phyloP scores from a whole-genome alignment of 2,797 vertebrate genomes.

The Mus minutoides region DNA sequence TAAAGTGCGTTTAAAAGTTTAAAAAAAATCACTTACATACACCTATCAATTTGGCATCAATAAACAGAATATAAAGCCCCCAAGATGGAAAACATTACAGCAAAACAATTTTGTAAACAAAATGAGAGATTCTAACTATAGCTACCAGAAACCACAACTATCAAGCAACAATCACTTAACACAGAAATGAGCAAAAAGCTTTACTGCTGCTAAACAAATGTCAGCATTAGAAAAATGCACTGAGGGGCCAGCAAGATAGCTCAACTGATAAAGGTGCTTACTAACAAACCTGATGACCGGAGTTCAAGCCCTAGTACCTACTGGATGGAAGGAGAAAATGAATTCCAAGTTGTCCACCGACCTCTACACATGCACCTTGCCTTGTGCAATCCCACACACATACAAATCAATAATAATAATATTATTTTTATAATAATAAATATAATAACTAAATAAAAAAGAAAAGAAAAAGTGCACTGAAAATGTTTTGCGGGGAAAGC shows the following conservation, averaged over 20 bases:
- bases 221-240: background rate
- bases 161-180: conserved; percentile 42
- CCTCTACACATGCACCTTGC: no score
- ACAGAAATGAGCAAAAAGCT: background rate
- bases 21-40: background rate
- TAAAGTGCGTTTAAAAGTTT: background rate
- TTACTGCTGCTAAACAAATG: background rate
- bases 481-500: conserved; percentile 42
- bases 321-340: no score
- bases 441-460: no score
- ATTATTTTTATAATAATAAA: no score
- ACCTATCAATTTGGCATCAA: background rate
- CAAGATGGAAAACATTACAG: background rate
- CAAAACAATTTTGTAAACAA: conserved; percentile 8
- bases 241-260: no score
- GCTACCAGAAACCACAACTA: conserved; percentile 18
- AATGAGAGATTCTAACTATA: background rate
- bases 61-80: background rate
- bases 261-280: no score
- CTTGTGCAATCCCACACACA: no score
- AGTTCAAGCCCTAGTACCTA: no score
- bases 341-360: no score
- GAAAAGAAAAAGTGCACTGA: background rate
- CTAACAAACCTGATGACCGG: no score
- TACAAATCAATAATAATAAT: no score